phyloP scores from a whole-genome alignment of 1,140 invertebrate genomes.

The Diabrotica virgifera region DNA sequence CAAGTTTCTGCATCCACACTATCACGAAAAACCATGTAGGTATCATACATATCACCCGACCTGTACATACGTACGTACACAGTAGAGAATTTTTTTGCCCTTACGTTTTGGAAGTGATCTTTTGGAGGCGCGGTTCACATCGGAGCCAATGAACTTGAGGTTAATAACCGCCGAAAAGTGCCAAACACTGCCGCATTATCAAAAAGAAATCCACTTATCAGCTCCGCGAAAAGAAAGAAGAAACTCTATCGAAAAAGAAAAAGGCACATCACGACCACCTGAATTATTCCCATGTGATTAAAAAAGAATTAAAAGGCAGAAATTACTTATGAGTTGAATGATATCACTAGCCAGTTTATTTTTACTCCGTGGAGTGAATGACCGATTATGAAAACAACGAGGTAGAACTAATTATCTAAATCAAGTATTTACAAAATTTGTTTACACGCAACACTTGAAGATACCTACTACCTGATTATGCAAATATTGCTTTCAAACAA shows the following conservation, averaged over 20 bases:
- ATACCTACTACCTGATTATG: background rate
- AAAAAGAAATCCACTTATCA: background rate
- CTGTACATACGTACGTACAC: background rate
- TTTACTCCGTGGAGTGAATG: conserved; percentile 43
- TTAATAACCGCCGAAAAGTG: conserved; percentile 44
- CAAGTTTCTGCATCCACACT: no score
- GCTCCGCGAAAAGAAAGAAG: background rate
- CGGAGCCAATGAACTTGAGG: conserved; percentile 43
- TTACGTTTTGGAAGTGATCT: conserved; percentile 10
- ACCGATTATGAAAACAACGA: conserved; percentile 38
- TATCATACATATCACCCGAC: no score
- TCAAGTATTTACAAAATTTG: background rate
- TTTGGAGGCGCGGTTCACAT: conserved; percentile 39
- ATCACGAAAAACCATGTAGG: no score
- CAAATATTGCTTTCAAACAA: background rate
- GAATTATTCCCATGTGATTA: background rate
- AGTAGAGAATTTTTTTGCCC: background rate
- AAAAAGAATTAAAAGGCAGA: no score
- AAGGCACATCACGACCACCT: background rate
- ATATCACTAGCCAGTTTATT: conserved; percentile 31
- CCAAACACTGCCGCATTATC: conserved; percentile 2
- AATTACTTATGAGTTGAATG: background rate
- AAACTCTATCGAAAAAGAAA: background rate
- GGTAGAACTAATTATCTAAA: background rate
- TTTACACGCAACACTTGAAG: background rate